Percentiles rank a stretch among this genome's conserved stretches.
phyloP scores from a whole-genome alignment of 1,140 invertebrate species.

The Adelges cooleyi region DNA sequence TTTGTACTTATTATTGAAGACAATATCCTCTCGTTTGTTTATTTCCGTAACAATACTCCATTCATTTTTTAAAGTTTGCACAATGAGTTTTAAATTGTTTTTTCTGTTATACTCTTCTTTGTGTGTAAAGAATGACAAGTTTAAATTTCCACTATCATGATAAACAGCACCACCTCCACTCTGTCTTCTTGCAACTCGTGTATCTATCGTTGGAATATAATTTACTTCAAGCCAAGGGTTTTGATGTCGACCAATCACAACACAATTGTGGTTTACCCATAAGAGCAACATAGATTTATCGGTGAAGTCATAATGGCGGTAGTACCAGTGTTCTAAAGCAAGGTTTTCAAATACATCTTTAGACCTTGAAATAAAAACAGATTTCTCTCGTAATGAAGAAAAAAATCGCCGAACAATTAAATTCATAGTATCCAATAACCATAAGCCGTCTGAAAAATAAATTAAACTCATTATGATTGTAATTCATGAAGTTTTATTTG shows the following conservation, averaged over 20 bases:
- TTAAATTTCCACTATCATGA: conserved; percentile 88
- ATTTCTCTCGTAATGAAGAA: conserved; percentile 48
- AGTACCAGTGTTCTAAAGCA: conserved; percentile 90
- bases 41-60: conserved; percentile 65
- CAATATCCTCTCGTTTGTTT: conserved; percentile 68
- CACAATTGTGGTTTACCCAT: conserved; percentile 83
- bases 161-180: conserved; percentile 96
- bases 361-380: conserved; percentile 83
- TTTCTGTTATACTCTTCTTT: conserved; percentile 65
- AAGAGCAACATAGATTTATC: conserved; percentile 73
- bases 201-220: conserved; percentile 44
- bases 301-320: conserved; percentile 67
- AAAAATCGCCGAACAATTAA: conserved; percentile 6
- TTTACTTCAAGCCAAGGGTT: conserved; percentile 93
- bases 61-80: conserved; percentile 59
- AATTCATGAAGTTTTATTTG: too few species aligned
- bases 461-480: too few species aligned
- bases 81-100: conserved; percentile 75
- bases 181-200: conserved; percentile 67
- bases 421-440: not conserved
- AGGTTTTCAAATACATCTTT: conserved; percentile 81
- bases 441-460: too few species aligned
- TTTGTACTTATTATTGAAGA: conserved; percentile 68
- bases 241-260: conserved; percentile 92
- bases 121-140: conserved; percentile 78